Conservation (phyloP, 2,113 vertebrate genomes). For the Platichthys flesus region DNA sequence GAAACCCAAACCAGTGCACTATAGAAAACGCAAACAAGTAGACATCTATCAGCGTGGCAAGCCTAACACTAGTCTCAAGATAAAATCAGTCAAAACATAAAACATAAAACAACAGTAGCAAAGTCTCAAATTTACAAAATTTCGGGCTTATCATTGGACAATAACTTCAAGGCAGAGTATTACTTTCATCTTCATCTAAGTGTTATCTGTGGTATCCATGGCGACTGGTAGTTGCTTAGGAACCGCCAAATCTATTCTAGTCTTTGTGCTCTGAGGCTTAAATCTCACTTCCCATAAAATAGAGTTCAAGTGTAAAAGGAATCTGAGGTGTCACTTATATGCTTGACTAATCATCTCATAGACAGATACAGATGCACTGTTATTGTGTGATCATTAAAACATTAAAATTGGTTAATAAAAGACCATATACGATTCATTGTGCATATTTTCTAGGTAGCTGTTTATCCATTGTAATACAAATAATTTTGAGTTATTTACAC, state of each 20-base stretch:
- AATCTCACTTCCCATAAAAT: slow-evolving; percentile 29
- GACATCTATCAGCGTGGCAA: not conserved
- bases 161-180: slow-evolving; percentile 26
- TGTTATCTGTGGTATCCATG: slow-evolving; percentile 70
- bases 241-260: slow-evolving; percentile 49
- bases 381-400: not conserved
- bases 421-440: not conserved
- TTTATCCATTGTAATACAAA: not conserved
- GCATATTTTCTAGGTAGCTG: not conserved
- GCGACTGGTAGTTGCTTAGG: slow-evolving; percentile 73
- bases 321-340: not conserved
- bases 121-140: not conserved
- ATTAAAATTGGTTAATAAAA: not conserved
- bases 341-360: not conserved
- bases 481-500: not conserved
- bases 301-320: slow-evolving; percentile 11
- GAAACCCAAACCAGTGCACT: not conserved
- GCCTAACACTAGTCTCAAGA: not conserved
- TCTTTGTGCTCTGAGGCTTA: slow-evolving; percentile 43
- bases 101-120: not conserved
- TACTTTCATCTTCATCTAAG: slow-evolving; percentile 40
- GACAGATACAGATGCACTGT: not conserved
- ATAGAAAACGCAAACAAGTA: not conserved
- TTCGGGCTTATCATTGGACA: not conserved
- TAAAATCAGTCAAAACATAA: not conserved